phyloP scores from a whole-genome alignment of 2,797 vertebrate species.

The Gouania willdenowi region DNA sequence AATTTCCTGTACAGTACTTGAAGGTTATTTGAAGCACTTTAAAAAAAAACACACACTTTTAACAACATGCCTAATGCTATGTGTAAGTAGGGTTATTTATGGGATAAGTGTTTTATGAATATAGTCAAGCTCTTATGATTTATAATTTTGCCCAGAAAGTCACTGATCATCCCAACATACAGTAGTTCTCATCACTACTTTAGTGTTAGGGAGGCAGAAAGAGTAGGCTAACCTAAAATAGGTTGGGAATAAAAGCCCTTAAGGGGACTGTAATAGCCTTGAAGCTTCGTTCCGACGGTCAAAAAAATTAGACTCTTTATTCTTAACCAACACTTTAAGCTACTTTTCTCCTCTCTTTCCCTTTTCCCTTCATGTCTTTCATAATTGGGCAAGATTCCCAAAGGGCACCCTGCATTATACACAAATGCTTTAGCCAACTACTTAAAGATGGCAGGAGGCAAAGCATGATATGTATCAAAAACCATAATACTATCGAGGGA shows the following conservation, averaged over 20 bases:
- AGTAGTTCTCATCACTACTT: too few relatives aligned
- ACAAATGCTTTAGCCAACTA: constrained; percentile 50
- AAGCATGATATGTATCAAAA: constrained; percentile 42
- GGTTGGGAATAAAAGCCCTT: not conserved
- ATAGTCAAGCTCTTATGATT: too few relatives aligned
- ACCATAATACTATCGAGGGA: constrained; percentile 25
- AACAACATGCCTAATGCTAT: too few relatives aligned
- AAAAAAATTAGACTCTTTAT: constrained; percentile 43
- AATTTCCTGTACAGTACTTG: too few relatives aligned
- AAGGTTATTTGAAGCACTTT: too few relatives aligned
- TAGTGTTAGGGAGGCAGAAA: constrained; percentile 7
- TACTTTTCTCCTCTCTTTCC: too few relatives aligned
- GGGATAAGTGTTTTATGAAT: too few relatives aligned
- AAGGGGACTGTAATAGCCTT: too few relatives aligned
- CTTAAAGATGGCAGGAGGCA: constrained; percentile 51
- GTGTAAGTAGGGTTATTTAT: too few relatives aligned
- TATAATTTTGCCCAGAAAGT: too few relatives aligned
- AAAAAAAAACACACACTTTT: too few relatives aligned
- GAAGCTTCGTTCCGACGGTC: constrained; percentile 29
- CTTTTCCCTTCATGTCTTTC: constrained; percentile 30
- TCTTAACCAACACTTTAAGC: constrained; percentile 36
- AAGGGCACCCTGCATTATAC: constrained; percentile 44
- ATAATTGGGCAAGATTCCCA: constrained; percentile 45
- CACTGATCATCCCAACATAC: too few relatives aligned
- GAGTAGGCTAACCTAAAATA: constrained; percentile 4